Evolutionary conservation across 2,113 vertebrate genomes (phyloP), one percentile per base, ranked within the genome.

Genomic region (Chionodraco myersi): DNA sequence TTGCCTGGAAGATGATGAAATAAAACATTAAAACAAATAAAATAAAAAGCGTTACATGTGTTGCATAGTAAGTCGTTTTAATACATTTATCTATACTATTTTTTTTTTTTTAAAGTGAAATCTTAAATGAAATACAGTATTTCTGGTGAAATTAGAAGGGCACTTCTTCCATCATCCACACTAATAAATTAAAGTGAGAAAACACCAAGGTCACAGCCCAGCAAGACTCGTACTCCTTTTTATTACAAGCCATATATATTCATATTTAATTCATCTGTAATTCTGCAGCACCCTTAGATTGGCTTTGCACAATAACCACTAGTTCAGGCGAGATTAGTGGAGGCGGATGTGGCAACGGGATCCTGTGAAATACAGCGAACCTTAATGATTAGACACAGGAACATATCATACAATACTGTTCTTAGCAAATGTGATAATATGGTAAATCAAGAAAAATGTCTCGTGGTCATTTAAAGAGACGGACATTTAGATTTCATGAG

Each of bases 321-420:
- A 80, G 67, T 77, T 75, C 83, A 87, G 72, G 77, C 79, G 76
- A 87, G 62, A 83, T 77, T 73, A 72, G 18, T 60, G 30, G 59
- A 72, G 86, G 62, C 77, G 83, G 54, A 84, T 21, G 71, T 72
- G 58, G n/a, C 52, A 67, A 56, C 3, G 3, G 16, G 47, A 73
- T 41, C 21, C 48, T n/a, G 41, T 45, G 15, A 80, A 78, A 52
- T 57, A 59, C 52, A 64, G 47, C 10, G 13, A 53, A 68, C 9
- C 4, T 41, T 48, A 2, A 13, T 60, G 45, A 68, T 75, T 67
- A 72, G 49, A 67, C n/a, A 61, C 47, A 47, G 53, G 60, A 41
- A 54, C 2, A 70, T 21, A 15, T 51, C 8, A 65, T 21, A 73
- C 3, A 14, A 34, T 11, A 44, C 26, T 23, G 36, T 21, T 61